Percentiles rank a stretch among this genome's conserved stretches.
These are phyloP conservation scores for Neopelma chrysocephalum DNA, from an alignment of 2,797 vertebrate genomes.

Conservation along the genomic window DNA sequence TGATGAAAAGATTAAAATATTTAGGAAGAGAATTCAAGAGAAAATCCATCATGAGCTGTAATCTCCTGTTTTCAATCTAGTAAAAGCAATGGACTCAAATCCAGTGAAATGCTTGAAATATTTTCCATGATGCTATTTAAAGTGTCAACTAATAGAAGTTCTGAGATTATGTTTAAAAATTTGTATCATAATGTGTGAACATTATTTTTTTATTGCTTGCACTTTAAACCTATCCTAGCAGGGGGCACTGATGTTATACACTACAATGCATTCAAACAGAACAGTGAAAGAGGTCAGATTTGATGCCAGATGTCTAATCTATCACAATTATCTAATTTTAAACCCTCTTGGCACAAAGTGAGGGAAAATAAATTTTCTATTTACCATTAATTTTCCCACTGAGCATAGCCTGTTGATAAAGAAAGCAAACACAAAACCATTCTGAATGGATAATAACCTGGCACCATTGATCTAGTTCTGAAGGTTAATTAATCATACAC, in stretches of 20 bases:
- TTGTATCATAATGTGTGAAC: neutral
- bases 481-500: constrained; percentile 14
- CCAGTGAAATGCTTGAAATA: neutral
- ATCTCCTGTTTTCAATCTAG: constrained; percentile 30
- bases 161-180: neutral
- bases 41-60: constrained; percentile 41
- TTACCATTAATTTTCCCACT: constrained; percentile 35
- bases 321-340: constrained; percentile 65
- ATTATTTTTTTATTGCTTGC: neutral
- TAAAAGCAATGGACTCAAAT: constrained; percentile 32
- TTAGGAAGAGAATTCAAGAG: neutral
- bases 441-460: neutral
- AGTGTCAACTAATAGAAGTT: neutral
- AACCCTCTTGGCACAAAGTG: neutral
- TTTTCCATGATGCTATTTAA: neutral
- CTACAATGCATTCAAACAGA: neutral
- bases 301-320: constrained; percentile 39
- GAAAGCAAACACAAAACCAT: neutral
- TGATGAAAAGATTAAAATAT: constrained; percentile 52
- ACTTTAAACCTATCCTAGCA: constrained; percentile 25
- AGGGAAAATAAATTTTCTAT: constrained; percentile 36
- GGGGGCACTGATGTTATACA: constrained; percentile 18
- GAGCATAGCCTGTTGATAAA: neutral
- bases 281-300: constrained; percentile 22
- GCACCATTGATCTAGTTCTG: neutral